These are phyloP conservation scores for Chascanopsetta lugubris DNA, from an alignment of 2,113 vertebrate genomes.

Conservation along the genomic window DNA sequence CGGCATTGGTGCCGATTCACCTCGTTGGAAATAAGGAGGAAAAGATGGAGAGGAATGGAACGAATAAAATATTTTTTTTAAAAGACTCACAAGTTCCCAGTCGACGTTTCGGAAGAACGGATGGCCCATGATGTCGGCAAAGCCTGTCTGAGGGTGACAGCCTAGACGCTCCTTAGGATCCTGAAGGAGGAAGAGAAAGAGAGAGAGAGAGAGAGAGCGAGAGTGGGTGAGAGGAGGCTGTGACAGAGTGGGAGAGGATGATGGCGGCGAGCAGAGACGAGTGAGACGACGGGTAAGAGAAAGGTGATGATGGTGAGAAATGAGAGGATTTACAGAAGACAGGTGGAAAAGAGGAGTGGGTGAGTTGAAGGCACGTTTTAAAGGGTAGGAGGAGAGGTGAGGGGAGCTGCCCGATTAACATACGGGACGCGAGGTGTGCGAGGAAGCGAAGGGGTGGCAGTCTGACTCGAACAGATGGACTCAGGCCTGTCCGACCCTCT, in stretches of 20 bases:
- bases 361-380: not conserved
- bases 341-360: not conserved
- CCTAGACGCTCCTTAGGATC: constrained; percentile 97
- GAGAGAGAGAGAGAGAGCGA: constrained; percentile 35
- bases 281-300: constrained; percentile 4
- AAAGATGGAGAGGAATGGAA: not conserved
- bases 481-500: constrained; percentile 7
- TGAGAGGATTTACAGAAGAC: not conserved
- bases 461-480: constrained; percentile 4
- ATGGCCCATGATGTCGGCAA: constrained; percentile 97
- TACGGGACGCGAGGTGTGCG: not conserved
- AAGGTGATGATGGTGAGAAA: constrained; percentile 10
- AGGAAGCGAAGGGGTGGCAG: not conserved
- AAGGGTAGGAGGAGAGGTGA: not conserved
- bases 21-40: constrained; percentile 9
- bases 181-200: constrained; percentile 68
- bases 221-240: constrained; percentile 39
- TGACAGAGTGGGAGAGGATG: constrained; percentile 36
- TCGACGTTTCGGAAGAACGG: constrained; percentile 97
- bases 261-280: constrained; percentile 5
- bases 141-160: constrained; percentile 98
- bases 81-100: constrained; percentile 93
- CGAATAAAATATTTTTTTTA: constrained; percentile 2
- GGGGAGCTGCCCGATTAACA: not conserved
- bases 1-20: not conserved